Conservation (phyloP, 2,888 invertebrate species). For the Malachius bipustulatus region DNA sequence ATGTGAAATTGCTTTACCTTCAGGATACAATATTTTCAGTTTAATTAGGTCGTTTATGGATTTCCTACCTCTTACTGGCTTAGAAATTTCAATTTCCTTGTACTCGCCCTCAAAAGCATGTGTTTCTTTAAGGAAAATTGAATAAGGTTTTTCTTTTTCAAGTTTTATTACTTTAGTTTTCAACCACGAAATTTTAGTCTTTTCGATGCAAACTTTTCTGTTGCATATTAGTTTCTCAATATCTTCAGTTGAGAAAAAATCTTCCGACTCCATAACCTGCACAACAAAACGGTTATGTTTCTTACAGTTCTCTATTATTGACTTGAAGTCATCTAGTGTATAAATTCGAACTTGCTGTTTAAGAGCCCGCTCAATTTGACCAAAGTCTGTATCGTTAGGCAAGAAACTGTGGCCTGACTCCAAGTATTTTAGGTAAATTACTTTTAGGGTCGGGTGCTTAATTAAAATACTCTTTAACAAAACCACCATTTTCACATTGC, state of each 20-base stretch:
- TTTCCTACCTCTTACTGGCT: no score
- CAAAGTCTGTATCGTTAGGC: slow-evolving; percentile 21
- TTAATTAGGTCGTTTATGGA: neutral
- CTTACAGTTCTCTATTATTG: slow-evolving; percentile 19
- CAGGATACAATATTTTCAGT: neutral
- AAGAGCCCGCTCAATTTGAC: slow-evolving; percentile 19
- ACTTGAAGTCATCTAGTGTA: slow-evolving; percentile 17
- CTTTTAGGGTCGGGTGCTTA: slow-evolving; percentile 14
- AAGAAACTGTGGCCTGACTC: slow-evolving; percentile 20
- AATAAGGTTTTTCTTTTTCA: neutral
- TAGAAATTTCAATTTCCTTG: no score
- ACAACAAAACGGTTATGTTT: slow-evolving; percentile 17
- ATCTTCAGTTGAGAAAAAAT: slow-evolving; percentile 14
- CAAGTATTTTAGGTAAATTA: slow-evolving; percentile 17
- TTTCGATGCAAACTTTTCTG: slow-evolving; percentile 12
- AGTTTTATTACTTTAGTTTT: slow-evolving; percentile 3
- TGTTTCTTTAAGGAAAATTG: no score
- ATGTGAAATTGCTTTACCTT: neutral
- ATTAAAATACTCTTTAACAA: slow-evolving; percentile 16
- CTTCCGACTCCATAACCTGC: slow-evolving; percentile 13
- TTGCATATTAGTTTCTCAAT: slow-evolving; percentile 13
- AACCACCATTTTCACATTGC: slow-evolving; percentile 18
- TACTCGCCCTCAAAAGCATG: no score
- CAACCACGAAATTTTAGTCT: slow-evolving; percentile 16
- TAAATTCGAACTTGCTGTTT: slow-evolving; percentile 19